A percentile compares a stretch with the other conserved stretches of the same genome.
Conservation (phyloP, 2,888 invertebrate species). For the Diarsia mendica region DNA sequence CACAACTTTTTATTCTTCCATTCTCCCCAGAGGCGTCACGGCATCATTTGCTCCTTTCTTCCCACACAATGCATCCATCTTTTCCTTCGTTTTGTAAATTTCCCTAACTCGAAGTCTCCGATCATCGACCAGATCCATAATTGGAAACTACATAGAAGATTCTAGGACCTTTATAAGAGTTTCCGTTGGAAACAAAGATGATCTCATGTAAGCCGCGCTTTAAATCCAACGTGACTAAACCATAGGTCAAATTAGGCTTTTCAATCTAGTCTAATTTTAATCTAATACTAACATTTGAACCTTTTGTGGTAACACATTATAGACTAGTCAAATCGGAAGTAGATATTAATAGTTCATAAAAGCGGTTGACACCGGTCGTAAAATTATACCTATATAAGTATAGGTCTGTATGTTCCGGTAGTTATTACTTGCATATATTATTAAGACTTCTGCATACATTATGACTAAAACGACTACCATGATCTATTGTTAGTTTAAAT, state of each 20-base stretch:
- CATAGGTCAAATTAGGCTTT: not conserved
- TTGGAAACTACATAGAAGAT: too few relatives aligned
- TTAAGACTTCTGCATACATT: not conserved
- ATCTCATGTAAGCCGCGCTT: not conserved
- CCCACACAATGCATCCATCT: too few relatives aligned
- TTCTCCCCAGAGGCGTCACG: too few relatives aligned
- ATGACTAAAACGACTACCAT: not conserved
- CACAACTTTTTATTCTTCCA: too few relatives aligned
- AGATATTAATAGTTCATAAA: conserved; percentile 30
- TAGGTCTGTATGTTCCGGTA: conserved; percentile 23
- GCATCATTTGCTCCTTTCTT: too few relatives aligned
- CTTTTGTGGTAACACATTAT: not conserved
- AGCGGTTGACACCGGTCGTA: conserved; percentile 25
- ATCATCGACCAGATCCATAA: too few relatives aligned
- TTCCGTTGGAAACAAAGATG: too few relatives aligned
- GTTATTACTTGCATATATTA: conserved; percentile 20
- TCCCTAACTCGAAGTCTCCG: too few relatives aligned
- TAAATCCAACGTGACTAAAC: conserved; percentile 5
- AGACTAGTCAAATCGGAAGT: conserved; percentile 49
- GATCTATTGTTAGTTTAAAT: conserved; percentile 13
- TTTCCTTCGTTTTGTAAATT: too few relatives aligned
- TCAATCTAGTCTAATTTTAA: conserved; percentile 11
- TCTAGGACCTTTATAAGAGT: too few relatives aligned
- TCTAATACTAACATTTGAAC: conserved; percentile 4
- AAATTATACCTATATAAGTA: conserved; percentile 10